Conservation (phyloP, 2,797 vertebrate genomes). For the Antennarius maculatus region DNA sequence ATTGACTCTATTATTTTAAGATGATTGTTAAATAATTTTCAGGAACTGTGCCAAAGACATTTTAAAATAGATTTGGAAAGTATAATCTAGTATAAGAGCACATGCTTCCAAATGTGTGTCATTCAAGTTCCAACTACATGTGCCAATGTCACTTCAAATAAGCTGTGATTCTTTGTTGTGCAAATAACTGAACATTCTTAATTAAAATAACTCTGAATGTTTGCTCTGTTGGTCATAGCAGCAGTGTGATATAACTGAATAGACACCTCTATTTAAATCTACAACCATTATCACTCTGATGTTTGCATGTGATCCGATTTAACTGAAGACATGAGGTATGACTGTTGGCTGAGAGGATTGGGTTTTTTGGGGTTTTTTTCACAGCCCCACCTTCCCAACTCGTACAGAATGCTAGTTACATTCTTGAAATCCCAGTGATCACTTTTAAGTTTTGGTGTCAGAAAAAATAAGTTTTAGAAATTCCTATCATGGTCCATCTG, state of each 20-base stretch:
- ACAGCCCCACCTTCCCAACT: no score
- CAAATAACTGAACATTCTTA: conserved; percentile 1
- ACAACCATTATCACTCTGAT: neutral
- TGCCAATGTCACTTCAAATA: neutral
- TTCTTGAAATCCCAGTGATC: neutral
- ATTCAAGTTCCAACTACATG: neutral
- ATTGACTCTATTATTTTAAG: no score
- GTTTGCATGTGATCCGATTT: conserved; percentile 7
- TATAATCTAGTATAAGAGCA: neutral
- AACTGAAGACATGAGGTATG: neutral
- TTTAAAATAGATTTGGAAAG: no score
- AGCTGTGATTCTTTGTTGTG: neutral
- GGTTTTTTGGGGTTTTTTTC: conserved; percentile 3
- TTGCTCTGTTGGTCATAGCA: neutral
- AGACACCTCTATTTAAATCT: neutral
- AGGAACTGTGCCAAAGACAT: no score
- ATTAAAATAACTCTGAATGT: neutral
- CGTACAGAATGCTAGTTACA: neutral
- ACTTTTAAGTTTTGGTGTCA: neutral
- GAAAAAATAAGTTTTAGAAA: conserved; percentile 21
- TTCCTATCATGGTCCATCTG: conserved; percentile 29
- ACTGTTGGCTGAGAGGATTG: conserved; percentile 3
- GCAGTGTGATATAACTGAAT: neutral
- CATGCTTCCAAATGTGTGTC: neutral
- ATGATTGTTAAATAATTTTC: no score